Conservation (phyloP, 2,888 invertebrate species). For the Empis livida region DNA sequence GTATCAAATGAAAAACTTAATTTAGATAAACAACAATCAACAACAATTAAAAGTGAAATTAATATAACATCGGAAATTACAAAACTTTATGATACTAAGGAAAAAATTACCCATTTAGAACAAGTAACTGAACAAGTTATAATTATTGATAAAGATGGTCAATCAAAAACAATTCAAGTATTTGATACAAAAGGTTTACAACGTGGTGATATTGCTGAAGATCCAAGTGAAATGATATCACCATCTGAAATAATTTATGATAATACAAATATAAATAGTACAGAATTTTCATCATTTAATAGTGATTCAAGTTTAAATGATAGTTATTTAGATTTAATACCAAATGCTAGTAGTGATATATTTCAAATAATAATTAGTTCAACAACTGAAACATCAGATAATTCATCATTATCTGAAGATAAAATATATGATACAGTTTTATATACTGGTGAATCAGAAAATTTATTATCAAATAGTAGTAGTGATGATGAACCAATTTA, state of each 20-base stretch:
- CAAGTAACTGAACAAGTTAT: constrained; percentile 12
- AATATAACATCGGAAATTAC: neutral
- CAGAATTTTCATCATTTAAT: neutral
- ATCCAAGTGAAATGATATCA: neutral
- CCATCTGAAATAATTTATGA: neutral
- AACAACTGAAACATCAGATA: constrained; percentile 1
- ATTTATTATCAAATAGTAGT: neutral
- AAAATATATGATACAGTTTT: constrained; percentile 5
- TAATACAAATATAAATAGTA: neutral
- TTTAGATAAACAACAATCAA: no score
- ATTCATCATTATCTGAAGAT: neutral
- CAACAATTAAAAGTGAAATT: neutral
- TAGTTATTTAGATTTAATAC: constrained; percentile 17
- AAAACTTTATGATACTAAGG: neutral
- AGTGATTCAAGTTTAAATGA: neutral
- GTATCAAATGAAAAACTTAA: neutral
- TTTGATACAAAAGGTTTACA: constrained; percentile 38
- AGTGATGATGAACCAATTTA: neutral
- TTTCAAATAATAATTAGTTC: constrained; percentile 18
- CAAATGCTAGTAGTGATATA: constrained; percentile 28
- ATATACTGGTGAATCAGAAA: constrained; percentile 2
- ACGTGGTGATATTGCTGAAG: constrained; percentile 22
- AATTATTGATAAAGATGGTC: constrained; percentile 12
- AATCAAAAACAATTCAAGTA: constrained; percentile 26
- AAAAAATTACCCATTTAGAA: neutral